Evolutionary conservation across 53 echinoderm and acorn worm species (phyloP).

Genomic region (Paracentrotus lividus): DNA sequence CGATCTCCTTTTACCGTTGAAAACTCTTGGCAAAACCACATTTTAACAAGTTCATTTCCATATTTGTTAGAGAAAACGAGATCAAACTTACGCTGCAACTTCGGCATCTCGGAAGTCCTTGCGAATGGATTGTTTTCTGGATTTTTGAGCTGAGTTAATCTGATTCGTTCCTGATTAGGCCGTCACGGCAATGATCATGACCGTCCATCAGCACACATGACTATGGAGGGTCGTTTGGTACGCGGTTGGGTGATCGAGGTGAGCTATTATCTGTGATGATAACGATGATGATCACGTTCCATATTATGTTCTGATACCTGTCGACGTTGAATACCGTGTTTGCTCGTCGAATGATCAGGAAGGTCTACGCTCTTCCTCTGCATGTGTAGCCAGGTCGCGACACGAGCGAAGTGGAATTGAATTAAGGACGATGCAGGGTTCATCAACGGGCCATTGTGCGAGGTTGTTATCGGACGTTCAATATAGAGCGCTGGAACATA

Average conservation of each 20-base stretch:
- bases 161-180: constrained; percentile 96
- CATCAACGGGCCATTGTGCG: not conserved
- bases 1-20: no score
- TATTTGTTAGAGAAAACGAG: not conserved
- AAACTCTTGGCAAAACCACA: no score
- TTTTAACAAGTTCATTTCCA: no score
- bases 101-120: constrained; percentile 96
- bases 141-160: constrained; percentile 93
- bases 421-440: not conserved
- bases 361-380: not conserved
- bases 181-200: constrained; percentile 91
- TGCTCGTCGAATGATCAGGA: not conserved
- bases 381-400: not conserved
- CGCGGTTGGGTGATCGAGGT: not conserved
- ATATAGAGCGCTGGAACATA: constrained; percentile 87
- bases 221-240: not conserved
- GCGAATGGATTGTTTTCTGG: no score
- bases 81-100: constrained; percentile 82
- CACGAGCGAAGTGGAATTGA: not conserved
- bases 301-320: not conserved
- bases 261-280: not conserved
- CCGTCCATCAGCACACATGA: constrained; percentile 77
- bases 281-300: not conserved
- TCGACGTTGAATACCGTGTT: constrained; percentile 8
- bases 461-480: not conserved